Percentiles rank a stretch among this genome's conserved stretches.
phyloP scores from a whole-genome alignment of 2,888 invertebrate genomes.

The Xanthorhoe spadicearia region DNA sequence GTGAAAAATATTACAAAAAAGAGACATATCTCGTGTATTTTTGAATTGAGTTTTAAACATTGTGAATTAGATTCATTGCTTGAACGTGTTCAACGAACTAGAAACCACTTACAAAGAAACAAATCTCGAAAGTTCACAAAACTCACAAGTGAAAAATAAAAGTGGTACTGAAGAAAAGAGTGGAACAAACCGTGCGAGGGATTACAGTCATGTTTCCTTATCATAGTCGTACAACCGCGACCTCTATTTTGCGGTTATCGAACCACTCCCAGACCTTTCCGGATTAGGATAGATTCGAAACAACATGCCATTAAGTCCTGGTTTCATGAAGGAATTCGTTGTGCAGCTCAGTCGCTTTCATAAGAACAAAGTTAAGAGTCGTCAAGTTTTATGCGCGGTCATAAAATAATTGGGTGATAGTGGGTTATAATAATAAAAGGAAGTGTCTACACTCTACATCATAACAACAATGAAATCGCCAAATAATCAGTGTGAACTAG shows the following conservation, averaged over 20 bases:
- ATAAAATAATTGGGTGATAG: not conserved
- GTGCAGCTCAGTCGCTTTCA: not conserved
- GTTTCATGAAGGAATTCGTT: not conserved
- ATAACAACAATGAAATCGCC: too few species aligned
- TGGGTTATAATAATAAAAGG: too few species aligned
- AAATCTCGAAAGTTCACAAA: not conserved
- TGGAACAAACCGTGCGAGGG: conserved; percentile 21
- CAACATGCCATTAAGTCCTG: conserved; percentile 22
- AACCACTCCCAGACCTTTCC: conserved; percentile 75
- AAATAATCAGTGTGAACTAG: too few species aligned
- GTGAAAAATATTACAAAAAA: too few species aligned
- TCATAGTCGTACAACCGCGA: conserved; percentile 41
- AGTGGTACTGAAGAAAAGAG: conserved; percentile 16
- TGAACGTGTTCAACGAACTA: not conserved
- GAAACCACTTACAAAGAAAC: not conserved
- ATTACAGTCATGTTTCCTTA: conserved; percentile 38
- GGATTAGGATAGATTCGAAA: conserved; percentile 59
- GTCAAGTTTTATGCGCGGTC: not conserved
- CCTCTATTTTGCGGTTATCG: conserved; percentile 78
- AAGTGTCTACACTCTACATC: too few species aligned
- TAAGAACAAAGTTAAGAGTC: not conserved
- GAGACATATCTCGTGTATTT: too few species aligned
- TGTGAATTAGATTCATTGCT: not conserved
- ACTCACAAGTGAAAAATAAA: conserved; percentile 15
- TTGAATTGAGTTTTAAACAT: not conserved